These are phyloP conservation scores for Alentia gelatinosa DNA, from an alignment of 2,888 invertebrate genomes.

Conservation along the genomic window DNA sequence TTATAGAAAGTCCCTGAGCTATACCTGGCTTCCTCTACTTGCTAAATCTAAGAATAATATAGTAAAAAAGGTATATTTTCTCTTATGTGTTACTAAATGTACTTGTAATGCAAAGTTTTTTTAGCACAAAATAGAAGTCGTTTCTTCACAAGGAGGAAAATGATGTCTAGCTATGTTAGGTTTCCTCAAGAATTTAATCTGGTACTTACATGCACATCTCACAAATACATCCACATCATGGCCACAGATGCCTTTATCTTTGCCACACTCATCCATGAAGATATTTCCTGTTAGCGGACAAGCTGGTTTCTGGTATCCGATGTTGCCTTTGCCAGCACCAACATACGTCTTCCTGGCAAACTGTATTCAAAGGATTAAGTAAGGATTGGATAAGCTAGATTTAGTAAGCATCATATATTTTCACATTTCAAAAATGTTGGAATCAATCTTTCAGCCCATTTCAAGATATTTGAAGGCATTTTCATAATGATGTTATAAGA, in stretches of 20 bases:
- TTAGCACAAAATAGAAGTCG: background rate
- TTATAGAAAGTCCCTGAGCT: background rate
- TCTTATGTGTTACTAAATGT: background rate
- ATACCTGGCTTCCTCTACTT: background rate
- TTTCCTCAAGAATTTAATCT: background rate
- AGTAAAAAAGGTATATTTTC: background rate
- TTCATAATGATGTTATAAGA: too few species aligned
- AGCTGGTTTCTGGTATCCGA: background rate
- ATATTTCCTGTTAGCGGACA: background rate
- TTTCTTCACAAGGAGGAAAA: background rate
- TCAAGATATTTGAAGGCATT: too few species aligned
- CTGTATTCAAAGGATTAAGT: too few species aligned
- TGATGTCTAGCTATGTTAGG: background rate
- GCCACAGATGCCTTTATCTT: background rate
- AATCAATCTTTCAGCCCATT: too few species aligned
- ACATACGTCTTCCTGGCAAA: background rate
- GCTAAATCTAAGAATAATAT: background rate
- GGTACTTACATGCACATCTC: background rate
- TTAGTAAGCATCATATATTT: too few species aligned
- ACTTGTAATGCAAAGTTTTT: too few species aligned
- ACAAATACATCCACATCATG: conserved; percentile 10
- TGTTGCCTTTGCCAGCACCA: background rate
- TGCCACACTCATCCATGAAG: conserved; percentile 16
- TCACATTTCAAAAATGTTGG: too few species aligned
- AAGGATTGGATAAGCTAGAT: too few species aligned